phyloP scores from a whole-genome alignment of 2,113 vertebrate genomes.

The Rissa tridactyla region DNA sequence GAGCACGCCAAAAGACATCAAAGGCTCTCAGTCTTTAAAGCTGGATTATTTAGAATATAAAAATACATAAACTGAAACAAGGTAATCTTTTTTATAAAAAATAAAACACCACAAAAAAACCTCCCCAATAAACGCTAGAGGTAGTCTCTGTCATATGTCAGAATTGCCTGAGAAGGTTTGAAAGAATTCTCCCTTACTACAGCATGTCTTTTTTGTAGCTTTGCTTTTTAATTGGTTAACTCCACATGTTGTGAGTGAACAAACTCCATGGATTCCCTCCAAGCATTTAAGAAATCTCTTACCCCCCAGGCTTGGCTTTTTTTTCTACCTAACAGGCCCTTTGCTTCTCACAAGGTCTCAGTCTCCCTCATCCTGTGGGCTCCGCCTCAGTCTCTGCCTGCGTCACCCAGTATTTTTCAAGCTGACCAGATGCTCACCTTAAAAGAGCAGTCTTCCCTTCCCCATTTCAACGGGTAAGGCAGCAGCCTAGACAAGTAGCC shows the following conservation, averaged over 20 bases:
- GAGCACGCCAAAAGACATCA: not conserved
- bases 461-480: not conserved
- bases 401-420: not conserved
- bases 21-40: not conserved
- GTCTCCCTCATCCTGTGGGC: not conserved
- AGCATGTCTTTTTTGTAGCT: not conserved
- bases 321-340: not conserved
- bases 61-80: not conserved
- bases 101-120: not conserved
- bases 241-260: not conserved
- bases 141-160: not conserved
- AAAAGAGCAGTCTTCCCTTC: not conserved
- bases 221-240: not conserved
- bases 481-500: not conserved
- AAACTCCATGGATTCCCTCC: not conserved
- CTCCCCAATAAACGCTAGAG: not conserved
- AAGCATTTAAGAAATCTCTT: not conserved
- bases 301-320: not conserved
- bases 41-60: not conserved
- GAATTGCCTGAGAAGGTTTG: not conserved
- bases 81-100: not conserved
- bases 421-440: not conserved
- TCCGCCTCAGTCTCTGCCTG: not conserved
- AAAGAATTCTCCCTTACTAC: not conserved
- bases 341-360: not conserved